These are phyloP conservation scores for Acanthurus leucopareius DNA, from an alignment of 2,797 vertebrate genomes.

Conservation along the genomic window DNA sequence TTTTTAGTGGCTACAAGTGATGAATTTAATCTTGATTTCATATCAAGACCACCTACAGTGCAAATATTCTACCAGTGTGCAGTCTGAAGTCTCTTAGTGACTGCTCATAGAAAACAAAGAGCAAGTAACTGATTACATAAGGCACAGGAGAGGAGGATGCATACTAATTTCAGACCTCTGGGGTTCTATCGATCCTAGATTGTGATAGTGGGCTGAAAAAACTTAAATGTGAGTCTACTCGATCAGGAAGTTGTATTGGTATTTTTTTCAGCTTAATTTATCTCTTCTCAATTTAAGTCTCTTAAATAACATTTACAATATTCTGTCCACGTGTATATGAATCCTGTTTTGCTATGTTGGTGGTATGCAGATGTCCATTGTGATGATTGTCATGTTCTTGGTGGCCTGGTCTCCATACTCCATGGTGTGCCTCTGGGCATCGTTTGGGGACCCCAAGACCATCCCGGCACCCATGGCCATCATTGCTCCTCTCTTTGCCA, in stretches of 20 bases:
- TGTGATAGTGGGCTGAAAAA: no score
- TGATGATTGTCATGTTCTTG: constrained; percentile 98
- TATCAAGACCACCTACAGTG: no score
- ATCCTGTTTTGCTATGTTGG: constrained; percentile 21
- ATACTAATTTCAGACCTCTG: no score
- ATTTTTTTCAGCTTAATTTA: not conserved
- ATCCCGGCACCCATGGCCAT: constrained; percentile 96
- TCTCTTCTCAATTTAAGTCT: not conserved
- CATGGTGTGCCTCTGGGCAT: constrained; percentile 96
- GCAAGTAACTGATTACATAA: no score
- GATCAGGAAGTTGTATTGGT: not conserved
- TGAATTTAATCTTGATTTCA: no score
- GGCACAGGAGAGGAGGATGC: no score
- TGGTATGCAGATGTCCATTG: constrained; percentile 92
- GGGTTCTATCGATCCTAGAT: no score
- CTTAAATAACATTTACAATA: not conserved
- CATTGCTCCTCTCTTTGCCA: constrained; percentile 96
- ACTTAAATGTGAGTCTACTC: not conserved
- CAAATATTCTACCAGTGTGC: no score
- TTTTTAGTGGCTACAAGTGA: no score
- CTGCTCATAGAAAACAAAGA: no score
- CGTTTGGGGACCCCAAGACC: constrained; percentile 92
- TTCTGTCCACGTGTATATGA: not conserved
- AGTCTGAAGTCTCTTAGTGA: no score
- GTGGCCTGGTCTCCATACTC: constrained; percentile 98